phyloP scores from a whole-genome alignment of 2,113 vertebrate species.

The Semicossyphus pulcher region DNA sequence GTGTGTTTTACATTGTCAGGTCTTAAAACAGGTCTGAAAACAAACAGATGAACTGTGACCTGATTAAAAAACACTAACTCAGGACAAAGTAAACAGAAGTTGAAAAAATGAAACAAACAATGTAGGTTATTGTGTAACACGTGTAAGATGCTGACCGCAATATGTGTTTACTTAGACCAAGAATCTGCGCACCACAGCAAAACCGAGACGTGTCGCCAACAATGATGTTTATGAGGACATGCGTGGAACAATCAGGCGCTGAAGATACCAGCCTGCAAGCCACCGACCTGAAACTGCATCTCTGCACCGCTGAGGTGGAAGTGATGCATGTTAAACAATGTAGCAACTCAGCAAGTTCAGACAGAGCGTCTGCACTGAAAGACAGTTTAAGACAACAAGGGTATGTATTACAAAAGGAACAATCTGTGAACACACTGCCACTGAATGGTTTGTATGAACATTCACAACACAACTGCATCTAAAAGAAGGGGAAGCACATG shows the following conservation, averaged over 20 bases:
- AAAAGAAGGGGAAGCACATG: background rate
- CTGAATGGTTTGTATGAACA: background rate
- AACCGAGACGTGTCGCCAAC: background rate
- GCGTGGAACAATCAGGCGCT: slow-evolving; percentile 60
- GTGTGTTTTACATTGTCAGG: background rate
- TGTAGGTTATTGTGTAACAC: background rate
- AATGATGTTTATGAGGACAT: slow-evolving; percentile 80
- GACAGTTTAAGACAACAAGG: background rate
- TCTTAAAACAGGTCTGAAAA: too few relatives aligned
- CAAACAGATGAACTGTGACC: background rate
- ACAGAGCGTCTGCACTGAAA: background rate
- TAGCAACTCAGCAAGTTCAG: background rate
- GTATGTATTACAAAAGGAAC: background rate
- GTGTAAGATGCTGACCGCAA: slow-evolving; percentile 4
- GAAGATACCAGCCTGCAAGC: slow-evolving; percentile 13
- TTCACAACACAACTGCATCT: background rate
- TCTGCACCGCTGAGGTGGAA: background rate
- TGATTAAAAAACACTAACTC: background rate
- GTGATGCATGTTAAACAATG: background rate
- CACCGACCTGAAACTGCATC: background rate
- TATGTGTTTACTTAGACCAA: slow-evolving; percentile 33
- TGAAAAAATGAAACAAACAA: background rate
- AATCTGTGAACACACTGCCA: background rate
- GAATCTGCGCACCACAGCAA: background rate
- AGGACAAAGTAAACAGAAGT: background rate